Conservation (phyloP, 2,888 invertebrate genomes). For the Gari tellinella region DNA sequence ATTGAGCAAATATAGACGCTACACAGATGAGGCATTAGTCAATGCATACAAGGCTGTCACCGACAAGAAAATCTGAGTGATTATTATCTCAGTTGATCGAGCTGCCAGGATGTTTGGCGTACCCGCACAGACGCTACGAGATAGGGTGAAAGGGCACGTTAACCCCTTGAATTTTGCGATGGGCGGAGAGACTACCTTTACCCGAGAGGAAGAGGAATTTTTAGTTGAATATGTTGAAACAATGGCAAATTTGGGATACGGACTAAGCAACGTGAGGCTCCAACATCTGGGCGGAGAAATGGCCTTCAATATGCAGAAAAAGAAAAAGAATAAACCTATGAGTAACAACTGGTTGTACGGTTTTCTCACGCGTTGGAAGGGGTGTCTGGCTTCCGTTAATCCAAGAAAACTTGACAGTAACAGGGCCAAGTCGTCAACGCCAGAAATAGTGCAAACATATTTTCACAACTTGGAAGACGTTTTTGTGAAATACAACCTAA, state of each 20-base stretch:
- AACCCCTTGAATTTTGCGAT: constrained; percentile 3
- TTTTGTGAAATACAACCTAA: background rate
- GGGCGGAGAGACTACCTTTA: constrained; percentile 10
- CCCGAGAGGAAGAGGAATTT: constrained; percentile 2
- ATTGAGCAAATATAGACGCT: too few species aligned
- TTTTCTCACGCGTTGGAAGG: constrained; percentile 10
- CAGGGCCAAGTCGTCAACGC: constrained; percentile 19
- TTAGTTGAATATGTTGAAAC: constrained; percentile 23
- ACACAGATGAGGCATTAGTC: too few species aligned
- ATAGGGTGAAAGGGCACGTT: constrained; percentile 9
- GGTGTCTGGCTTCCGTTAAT: constrained; percentile 5
- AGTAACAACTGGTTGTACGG: constrained; percentile 30
- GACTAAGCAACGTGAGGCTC: constrained; percentile 6
- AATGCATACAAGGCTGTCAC: too few species aligned
- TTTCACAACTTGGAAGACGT: constrained; percentile 7
- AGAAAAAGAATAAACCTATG: constrained; percentile 5
- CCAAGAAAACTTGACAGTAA: constrained; percentile 16
- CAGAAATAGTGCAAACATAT: constrained; percentile 21
- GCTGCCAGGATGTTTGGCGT: constrained; percentile 1
- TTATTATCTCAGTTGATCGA: too few species aligned
- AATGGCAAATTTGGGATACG: constrained; percentile 30
- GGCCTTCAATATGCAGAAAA: constrained; percentile 10
- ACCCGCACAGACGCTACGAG: constrained; percentile 9
- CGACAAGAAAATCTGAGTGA: too few species aligned
- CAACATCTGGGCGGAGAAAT: constrained; percentile 21